Percentiles rank a stretch among this genome's conserved stretches.
phyloP scores from a whole-genome alignment of 1,140 invertebrate genomes.

The Delia radicum region DNA sequence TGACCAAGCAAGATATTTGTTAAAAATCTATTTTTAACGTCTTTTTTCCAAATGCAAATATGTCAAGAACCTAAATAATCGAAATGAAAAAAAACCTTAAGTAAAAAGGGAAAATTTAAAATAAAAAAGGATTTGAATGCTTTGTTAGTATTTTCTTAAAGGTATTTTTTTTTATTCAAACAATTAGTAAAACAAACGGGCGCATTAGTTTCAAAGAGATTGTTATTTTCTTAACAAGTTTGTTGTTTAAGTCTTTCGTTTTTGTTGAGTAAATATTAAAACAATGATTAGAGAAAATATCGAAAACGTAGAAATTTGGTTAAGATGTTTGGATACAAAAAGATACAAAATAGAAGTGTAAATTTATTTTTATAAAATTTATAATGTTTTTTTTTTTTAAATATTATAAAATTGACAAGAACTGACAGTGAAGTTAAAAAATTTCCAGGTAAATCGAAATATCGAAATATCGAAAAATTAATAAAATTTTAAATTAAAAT shows the following conservation, averaged over 20 bases:
- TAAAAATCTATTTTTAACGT: background rate
- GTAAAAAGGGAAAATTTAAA: background rate
- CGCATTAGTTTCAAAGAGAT: slow-evolving; percentile 50
- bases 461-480: too few species aligned
- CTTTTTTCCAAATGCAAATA: background rate
- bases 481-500: too few species aligned
- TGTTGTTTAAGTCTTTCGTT: slow-evolving; percentile 12
- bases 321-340: background rate
- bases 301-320: background rate
- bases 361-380: too few species aligned
- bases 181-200: background rate
- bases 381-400: too few species aligned
- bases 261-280: background rate
- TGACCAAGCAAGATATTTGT: background rate
- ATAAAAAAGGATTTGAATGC: background rate
- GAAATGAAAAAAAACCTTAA: too few species aligned
- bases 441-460: too few species aligned
- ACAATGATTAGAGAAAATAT: too few species aligned
- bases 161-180: background rate
- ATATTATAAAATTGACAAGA: too few species aligned
- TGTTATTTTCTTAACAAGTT: background rate
- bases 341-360: too few species aligned
- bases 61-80: background rate
- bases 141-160: background rate
- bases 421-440: too few species aligned